These are phyloP conservation scores for Drosophila suzukii DNA, from an alignment of 1,140 invertebrate genomes.

Conservation along the genomic window DNA sequence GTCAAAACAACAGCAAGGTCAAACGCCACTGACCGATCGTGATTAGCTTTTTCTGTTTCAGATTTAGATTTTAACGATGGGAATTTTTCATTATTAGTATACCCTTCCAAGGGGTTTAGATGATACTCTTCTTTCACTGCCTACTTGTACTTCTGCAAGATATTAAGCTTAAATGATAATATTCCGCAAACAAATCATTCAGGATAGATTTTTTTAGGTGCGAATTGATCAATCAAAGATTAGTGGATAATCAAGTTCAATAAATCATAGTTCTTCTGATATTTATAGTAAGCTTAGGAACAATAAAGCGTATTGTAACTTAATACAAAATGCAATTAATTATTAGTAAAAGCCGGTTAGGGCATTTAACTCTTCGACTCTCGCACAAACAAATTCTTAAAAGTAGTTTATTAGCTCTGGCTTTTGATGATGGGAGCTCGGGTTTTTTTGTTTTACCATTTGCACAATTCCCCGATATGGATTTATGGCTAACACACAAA, in stretches of 20 bases:
- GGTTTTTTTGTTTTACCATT: slow-evolving; percentile 23
- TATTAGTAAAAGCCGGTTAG: not conserved
- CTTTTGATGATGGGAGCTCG: slow-evolving; percentile 21
- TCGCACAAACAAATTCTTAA: not conserved
- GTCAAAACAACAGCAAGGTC: slow-evolving; percentile 71
- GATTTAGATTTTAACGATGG: slow-evolving; percentile 44
- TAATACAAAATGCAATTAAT: not conserved
- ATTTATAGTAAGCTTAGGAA: not conserved
- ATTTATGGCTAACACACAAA: slow-evolving; percentile 30
- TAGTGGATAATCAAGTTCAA: no score
- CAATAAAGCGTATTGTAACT: not conserved
- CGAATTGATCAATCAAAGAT: no score
- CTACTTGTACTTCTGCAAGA: no score
- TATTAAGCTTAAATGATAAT: no score
- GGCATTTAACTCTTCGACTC: not conserved
- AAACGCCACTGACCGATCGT: slow-evolving; percentile 70
- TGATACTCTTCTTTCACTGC: no score
- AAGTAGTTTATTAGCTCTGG: slow-evolving; percentile 10
- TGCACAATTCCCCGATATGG: slow-evolving; percentile 60
- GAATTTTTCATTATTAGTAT: slow-evolving; percentile 28
- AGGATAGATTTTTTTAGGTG: no score
- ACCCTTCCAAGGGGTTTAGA: not conserved
- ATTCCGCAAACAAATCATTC: no score
- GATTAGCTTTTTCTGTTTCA: slow-evolving; percentile 34
- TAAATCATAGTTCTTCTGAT: no score